phyloP scores from a whole-genome alignment of 2,797 vertebrate genomes.

The Balearica regulorum region DNA sequence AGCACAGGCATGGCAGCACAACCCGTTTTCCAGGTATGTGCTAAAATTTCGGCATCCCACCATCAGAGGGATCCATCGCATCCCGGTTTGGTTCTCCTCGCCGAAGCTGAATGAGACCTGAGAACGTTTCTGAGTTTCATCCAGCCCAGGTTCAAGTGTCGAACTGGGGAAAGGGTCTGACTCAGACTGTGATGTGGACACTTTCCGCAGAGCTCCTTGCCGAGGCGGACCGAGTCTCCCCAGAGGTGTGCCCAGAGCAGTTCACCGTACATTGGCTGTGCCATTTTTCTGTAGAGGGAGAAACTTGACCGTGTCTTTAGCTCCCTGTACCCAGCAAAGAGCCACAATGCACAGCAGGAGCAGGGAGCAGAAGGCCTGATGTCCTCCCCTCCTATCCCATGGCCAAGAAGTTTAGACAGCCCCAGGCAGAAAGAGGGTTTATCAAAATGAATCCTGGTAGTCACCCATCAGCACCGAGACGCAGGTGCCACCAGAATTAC shows the following conservation, averaged over 20 bases:
- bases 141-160: neutral
- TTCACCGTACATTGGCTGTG: neutral
- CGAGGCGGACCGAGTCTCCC: fast-evolving
- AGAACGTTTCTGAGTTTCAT: fast-evolving
- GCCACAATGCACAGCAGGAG: neutral
- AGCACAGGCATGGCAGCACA: neutral
- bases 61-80: neutral
- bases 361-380: neutral
- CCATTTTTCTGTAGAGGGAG: neutral
- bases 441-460: neutral
- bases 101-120: fast-evolving
- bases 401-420: neutral
- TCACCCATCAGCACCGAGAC: neutral
- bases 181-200: neutral
- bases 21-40: neutral
- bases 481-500: neutral
- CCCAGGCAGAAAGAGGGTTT: neutral
- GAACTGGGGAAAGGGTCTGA: neutral
- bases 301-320: neutral
- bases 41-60: neutral
- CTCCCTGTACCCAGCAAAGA: neutral
- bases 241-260: fast-evolving
- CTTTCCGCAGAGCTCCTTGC: neutral
- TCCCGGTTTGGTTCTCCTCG: neutral
- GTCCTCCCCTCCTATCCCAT: neutral